Base-by-base conservation (phyloP, 2,888 invertebrate genomes). In the Dicranocentrus wangi region DNA sequence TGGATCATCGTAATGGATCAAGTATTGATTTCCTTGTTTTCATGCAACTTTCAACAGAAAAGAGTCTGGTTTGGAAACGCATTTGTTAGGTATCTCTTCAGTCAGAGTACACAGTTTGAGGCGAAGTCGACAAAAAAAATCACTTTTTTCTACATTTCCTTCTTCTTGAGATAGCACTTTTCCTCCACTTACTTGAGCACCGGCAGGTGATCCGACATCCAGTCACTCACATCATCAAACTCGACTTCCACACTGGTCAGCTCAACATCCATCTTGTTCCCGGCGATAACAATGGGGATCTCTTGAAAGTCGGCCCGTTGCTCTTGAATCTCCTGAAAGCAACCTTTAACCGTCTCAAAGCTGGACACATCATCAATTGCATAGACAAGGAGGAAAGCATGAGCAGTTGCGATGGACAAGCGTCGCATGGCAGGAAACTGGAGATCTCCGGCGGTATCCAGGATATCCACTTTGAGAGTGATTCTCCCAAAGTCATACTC, bases 341-440 rank as follows among this genome's bases (percentile, higher is more conserved):
- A 93, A 86, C 92, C 92, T 88, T 94, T 93, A 82, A 94, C 91
- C 87, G 92, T 92, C 83, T 91, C 92, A 88, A 94, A 94, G 77
- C 80, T 81, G 93, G 94, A 91, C 79, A 91, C 91, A 69, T 94
- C 93, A 66, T 94, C 94, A 60, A 94, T 92, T 66, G 94, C 93
- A 89, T 95, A 96, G 21, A 96, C 95, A 81, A 96, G 90, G 73
- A 96, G 91, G 88, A 96, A 96, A 72, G 95, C 96, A 89, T 95
- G 94, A 43, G 95, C 95, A 1, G 94, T 95, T 47, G 95, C 93
- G 87, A 96, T 95, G 87, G 94, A 94, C 15, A 84, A 76, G 94
- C 95, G 91, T 83, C 95, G 91, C 96, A 96, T 96, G 77, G 95
- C 96, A 8, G 96, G 96, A 89, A 96, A 96, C 88, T 94, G 94